Evolutionary conservation across 92 coral and sea anemone genomes (phyloP).

Genomic region (Porites rus): DNA sequence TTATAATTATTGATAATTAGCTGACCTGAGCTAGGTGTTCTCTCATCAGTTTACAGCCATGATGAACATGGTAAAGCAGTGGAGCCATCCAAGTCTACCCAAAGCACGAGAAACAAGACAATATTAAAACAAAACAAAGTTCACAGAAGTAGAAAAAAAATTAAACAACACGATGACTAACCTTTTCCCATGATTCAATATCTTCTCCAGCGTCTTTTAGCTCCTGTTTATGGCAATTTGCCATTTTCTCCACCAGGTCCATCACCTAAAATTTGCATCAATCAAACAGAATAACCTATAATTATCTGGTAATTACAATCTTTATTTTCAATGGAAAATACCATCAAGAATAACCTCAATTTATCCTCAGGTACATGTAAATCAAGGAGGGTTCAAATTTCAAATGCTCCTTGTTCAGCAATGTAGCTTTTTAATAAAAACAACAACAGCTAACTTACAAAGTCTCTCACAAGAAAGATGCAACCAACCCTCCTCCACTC

Average conservation of each 20-base stretch:
- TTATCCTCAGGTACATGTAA: no score
- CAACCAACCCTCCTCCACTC: no score
- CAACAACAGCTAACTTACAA: no score
- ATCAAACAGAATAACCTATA: no score
- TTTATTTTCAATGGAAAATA: neutral
- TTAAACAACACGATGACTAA: neutral
- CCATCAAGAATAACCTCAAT: no score
- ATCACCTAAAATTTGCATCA: conserved; percentile 58
- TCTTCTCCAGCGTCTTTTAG: conserved; percentile 59
- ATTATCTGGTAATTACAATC: neutral
- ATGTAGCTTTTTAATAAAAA: neutral
- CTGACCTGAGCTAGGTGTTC: conserved; percentile 63
- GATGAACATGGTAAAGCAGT: conserved; percentile 39
- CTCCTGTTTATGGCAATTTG: conserved; percentile 72
- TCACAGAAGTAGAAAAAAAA: neutral
- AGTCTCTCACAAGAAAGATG: no score
- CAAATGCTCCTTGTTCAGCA: neutral
- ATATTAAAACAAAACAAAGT: no score
- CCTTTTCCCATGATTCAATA: conserved; percentile 85
- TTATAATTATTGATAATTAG: neutral
- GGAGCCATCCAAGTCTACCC: conserved; percentile 63
- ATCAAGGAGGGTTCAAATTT: no score
- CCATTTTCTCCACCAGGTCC: conserved; percentile 84
- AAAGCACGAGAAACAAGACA: neutral
- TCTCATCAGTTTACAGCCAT: conserved; percentile 39